Percentiles rank a stretch among this genome's conserved stretches.
These are phyloP conservation scores for Thera obeliscata DNA, from an alignment of 2,888 invertebrate species.

Conservation along the genomic window DNA sequence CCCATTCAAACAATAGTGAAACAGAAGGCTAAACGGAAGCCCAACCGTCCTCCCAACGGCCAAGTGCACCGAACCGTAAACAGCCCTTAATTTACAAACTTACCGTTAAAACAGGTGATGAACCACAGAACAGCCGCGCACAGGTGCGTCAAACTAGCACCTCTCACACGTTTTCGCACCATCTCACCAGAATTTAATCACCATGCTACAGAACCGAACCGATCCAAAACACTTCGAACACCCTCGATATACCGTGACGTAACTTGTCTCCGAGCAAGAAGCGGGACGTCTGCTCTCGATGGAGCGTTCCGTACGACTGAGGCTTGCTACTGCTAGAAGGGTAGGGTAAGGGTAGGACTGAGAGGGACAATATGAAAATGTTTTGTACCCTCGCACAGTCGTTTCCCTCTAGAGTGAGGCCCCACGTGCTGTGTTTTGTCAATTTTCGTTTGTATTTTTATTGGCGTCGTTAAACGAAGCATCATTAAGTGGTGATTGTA, in stretches of 20 bases:
- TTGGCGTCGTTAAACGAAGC: constrained; percentile 69
- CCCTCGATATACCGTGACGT: constrained; percentile 70
- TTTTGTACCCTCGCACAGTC: constrained; percentile 72
- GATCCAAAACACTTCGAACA: constrained; percentile 58
- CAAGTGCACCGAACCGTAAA: constrained; percentile 59
- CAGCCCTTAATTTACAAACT: constrained; percentile 64
- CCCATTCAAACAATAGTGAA: constrained; percentile 27
- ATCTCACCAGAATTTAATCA: constrained; percentile 74
- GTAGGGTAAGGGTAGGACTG: constrained; percentile 57
- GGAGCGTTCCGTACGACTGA: constrained; percentile 67
- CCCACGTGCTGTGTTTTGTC: constrained; percentile 76
- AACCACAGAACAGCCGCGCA: constrained; percentile 71
- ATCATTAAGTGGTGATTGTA: constrained; percentile 63
- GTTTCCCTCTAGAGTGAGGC: constrained; percentile 67
- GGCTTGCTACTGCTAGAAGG: constrained; percentile 44
- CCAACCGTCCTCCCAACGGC: constrained; percentile 52
- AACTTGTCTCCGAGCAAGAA: constrained; percentile 47
- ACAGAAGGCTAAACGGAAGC: constrained; percentile 32
- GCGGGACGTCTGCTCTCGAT: constrained; percentile 57
- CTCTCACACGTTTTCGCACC: constrained; percentile 70
- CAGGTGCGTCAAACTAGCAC: constrained; percentile 66
- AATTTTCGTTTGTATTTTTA: constrained; percentile 75
- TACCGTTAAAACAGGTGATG: constrained; percentile 76
- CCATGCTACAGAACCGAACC: constrained; percentile 74
- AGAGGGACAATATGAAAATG: constrained; percentile 71